These are phyloP conservation scores for Pseudonaja textilis DNA, from an alignment of 2,113 vertebrate genomes.

Conservation along the genomic window DNA sequence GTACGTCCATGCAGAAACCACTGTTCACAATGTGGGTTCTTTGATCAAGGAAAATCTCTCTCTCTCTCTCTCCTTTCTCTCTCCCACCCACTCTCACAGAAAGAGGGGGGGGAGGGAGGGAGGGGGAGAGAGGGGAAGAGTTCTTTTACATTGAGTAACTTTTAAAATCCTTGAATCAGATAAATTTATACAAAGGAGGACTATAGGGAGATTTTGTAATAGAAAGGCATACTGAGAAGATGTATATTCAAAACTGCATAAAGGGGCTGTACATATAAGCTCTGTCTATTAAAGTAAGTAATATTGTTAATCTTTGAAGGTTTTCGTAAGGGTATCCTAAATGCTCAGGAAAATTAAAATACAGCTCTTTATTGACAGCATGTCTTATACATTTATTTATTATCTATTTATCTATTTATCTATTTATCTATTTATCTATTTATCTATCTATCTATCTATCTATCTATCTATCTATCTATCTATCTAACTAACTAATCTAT, in stretches of 20 bases:
- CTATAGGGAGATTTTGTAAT: not conserved
- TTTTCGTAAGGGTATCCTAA: not conserved
- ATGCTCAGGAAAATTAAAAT: not conserved
- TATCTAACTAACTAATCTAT: no score
- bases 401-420: no score
- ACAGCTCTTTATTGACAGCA: not conserved
- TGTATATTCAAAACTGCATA: not conserved
- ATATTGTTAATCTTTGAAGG: not conserved
- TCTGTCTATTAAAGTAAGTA: not conserved
- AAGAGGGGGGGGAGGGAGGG: no score
- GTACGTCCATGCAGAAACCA: not conserved
- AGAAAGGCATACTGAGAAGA: not conserved
- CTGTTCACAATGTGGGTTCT: not conserved
- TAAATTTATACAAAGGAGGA: not conserved
- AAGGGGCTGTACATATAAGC: not conserved
- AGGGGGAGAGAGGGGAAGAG: not conserved
- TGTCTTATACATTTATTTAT: no score
- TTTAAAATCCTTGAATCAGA: not conserved
- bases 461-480: no score
- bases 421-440: no score
- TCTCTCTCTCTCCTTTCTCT: no score
- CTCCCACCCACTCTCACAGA: no score
- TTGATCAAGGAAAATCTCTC: not conserved
- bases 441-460: no score
- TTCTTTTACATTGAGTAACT: not conserved